phyloP scores from a whole-genome alignment of 2,797 vertebrate genomes.

The Champsocephalus esox region DNA sequence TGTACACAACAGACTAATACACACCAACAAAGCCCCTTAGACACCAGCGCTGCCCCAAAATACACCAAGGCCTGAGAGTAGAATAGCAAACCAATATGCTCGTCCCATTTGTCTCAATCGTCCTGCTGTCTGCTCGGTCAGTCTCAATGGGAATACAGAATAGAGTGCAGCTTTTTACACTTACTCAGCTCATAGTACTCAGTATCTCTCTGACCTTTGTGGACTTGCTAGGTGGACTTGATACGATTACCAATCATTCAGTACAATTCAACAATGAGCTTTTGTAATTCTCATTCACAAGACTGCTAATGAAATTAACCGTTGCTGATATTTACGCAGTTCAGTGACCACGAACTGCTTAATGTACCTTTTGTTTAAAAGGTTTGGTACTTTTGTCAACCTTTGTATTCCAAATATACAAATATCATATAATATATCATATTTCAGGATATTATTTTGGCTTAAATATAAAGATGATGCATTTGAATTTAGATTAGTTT shows the following conservation, averaged over 20 bases:
- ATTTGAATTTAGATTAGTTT: conserved; percentile 14
- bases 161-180: conserved; percentile 78
- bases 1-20: conserved; percentile 4
- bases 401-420: conserved; percentile 24
- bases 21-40: conserved; percentile 36
- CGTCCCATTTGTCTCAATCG: conserved; percentile 81
- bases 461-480: conserved; percentile 23
- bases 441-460: conserved; percentile 22
- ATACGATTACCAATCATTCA: conserved; percentile 47
- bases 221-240: conserved; percentile 61
- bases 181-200: conserved; percentile 66
- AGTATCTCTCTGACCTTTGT: conserved; percentile 65
- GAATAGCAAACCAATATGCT: conserved; percentile 66
- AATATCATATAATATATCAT: neutral
- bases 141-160: conserved; percentile 77
- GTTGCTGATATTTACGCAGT: conserved; percentile 26
- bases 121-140: conserved; percentile 73
- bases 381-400: conserved; percentile 20
- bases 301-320: conserved; percentile 25
- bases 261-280: conserved; percentile 30
- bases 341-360: neutral
- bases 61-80: conserved; percentile 59
- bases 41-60: conserved; percentile 57
- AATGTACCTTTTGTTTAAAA: conserved; percentile 25
- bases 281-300: conserved; percentile 35